Percentiles rank a stretch among this genome's conserved stretches.
These are phyloP conservation scores for Theodoxus fluviatilis DNA, from an alignment of 2,888 invertebrate species.

Conservation along the genomic window DNA sequence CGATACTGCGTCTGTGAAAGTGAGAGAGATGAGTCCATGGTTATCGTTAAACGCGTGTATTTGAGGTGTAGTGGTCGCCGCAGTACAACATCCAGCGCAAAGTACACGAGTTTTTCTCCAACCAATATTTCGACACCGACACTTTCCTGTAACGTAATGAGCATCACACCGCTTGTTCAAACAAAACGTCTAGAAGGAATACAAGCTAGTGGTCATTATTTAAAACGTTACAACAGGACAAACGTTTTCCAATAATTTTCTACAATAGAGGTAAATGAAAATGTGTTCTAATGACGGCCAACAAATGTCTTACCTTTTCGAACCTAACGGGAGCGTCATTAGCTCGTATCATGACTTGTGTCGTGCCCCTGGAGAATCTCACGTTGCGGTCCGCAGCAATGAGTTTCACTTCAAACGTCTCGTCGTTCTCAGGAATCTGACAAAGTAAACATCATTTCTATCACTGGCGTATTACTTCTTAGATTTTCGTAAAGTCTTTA, in stretches of 20 bases:
- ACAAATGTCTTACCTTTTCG: constrained; percentile 42
- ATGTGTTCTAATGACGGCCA: not conserved
- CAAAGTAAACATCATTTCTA: constrained; percentile 13
- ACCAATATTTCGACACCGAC: too few species aligned
- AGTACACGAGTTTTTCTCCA: too few species aligned
- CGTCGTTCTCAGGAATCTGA: constrained; percentile 59
- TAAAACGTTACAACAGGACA: too few species aligned
- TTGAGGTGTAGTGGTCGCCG: not conserved
- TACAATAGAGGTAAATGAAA: not conserved
- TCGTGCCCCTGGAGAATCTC: constrained; percentile 36
- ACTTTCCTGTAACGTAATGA: too few species aligned
- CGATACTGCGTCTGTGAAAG: constrained; percentile 48
- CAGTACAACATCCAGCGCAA: too few species aligned
- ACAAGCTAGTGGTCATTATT: too few species aligned
- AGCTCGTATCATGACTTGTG: constrained; percentile 46
- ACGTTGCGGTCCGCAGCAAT: constrained; percentile 42
- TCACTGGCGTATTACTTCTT: not conserved
- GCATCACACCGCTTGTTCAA: too few species aligned
- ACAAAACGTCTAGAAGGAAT: too few species aligned
- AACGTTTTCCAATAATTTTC: not conserved
- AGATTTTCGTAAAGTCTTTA: too few species aligned
- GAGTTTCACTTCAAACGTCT: constrained; percentile 49
- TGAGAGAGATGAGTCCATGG: not conserved
- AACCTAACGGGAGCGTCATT: constrained; percentile 63
- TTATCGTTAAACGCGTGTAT: not conserved